phyloP scores from a whole-genome alignment of 2,113 vertebrate genomes.

The Eidolon helvum region DNA sequence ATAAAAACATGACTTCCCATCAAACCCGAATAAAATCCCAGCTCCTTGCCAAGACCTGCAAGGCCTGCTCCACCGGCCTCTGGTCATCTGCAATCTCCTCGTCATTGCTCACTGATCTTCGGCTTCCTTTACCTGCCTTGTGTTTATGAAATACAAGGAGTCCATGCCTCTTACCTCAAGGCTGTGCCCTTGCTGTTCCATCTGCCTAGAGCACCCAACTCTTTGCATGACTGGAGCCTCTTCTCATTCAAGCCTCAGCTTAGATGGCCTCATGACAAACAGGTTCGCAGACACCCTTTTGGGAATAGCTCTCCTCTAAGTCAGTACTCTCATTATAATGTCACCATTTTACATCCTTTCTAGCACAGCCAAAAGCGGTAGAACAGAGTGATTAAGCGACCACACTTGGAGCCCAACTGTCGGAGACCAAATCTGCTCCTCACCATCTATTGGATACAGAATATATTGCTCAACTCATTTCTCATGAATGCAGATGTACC shows the following conservation, averaged over 20 bases:
- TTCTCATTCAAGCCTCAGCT: not conserved
- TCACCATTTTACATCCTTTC: not conserved
- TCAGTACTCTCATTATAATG: not conserved
- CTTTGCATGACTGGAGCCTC: not conserved
- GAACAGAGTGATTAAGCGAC: too few species aligned
- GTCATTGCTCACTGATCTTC: not conserved
- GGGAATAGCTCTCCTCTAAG: not conserved
- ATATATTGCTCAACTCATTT: not conserved
- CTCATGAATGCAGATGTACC: not conserved
- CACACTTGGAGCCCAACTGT: not conserved
- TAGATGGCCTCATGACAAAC: not conserved
- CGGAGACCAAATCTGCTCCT: not conserved
- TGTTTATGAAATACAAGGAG: not conserved
- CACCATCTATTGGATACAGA: not conserved
- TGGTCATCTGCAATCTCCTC: not conserved
- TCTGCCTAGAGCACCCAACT: not conserved
- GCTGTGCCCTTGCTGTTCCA: not conserved
- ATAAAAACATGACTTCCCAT: not conserved
- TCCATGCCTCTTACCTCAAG: too few species aligned
- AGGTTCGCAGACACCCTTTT: not conserved
- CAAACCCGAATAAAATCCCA: not conserved
- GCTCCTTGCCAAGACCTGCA: not conserved
- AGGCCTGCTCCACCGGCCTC: not conserved
- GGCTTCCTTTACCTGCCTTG: not conserved
- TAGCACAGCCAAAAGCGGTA: too few species aligned